Evolutionary conservation across 2,888 invertebrate species (phyloP).

Genomic region (Hydropsyche betteni): DNA sequence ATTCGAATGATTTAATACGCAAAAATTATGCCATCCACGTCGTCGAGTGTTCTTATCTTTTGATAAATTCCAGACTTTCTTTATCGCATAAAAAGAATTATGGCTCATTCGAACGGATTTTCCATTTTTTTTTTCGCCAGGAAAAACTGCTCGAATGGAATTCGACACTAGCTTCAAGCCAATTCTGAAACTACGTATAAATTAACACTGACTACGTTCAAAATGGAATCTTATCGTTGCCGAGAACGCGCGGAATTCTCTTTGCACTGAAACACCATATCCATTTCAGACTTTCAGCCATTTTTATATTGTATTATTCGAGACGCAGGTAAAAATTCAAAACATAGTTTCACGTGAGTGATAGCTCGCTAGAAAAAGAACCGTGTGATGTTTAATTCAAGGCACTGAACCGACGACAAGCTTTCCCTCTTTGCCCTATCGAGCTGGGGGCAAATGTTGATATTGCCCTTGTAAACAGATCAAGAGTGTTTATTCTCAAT

Average conservation of each 20-base stretch:
- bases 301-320: no score
- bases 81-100: conserved; percentile 25
- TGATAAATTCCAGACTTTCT: conserved; percentile 15
- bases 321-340: no score
- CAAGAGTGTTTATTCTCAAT: conserved; percentile 30
- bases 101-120: conserved; percentile 8
- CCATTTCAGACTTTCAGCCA: no score
- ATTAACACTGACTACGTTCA: no score
- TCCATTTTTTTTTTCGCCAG: background rate
- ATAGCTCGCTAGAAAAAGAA: background rate
- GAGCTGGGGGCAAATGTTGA: conserved; percentile 18
- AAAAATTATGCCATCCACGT: conserved; percentile 22
- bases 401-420: conserved; percentile 19
- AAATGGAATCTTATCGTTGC: no score
- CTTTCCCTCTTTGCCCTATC: conserved; percentile 28
- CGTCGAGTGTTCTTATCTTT: conserved; percentile 24
- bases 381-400: conserved; percentile 24
- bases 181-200: no score
- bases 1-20: conserved; percentile 27
- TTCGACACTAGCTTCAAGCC: no score
- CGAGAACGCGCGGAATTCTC: no score
- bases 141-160: no score
- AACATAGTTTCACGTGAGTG: background rate
- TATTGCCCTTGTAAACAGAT: conserved; percentile 30
- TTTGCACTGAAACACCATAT: no score